Conservation (phyloP, 2,797 vertebrate species). For the Hydrophis major region DNA sequence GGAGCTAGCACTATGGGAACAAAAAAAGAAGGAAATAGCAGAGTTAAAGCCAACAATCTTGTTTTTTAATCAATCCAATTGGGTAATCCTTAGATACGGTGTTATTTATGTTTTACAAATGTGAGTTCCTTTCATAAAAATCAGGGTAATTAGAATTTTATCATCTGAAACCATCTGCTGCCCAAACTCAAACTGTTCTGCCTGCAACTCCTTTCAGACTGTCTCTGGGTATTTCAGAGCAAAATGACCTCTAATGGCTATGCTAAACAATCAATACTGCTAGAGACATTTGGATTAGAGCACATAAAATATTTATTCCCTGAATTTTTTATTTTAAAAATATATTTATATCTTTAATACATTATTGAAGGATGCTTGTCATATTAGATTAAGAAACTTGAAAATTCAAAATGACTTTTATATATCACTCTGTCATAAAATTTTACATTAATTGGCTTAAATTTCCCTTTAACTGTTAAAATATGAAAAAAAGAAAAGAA, state of each 20-base stretch:
- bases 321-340: slow-evolving; percentile 65
- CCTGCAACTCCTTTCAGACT: slow-evolving; percentile 50
- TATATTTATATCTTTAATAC: slow-evolving; percentile 66
- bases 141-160: slow-evolving; percentile 37
- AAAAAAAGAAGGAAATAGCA: not conserved
- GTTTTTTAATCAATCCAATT: not conserved
- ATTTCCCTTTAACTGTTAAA: slow-evolving; percentile 11
- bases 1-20: not conserved
- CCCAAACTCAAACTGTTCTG: slow-evolving; percentile 44
- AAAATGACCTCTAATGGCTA: slow-evolving; percentile 77
- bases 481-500: not conserved
- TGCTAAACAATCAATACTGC: slow-evolving; percentile 81
- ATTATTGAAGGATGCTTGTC: slow-evolving; percentile 61
- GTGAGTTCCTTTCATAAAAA: slow-evolving; percentile 21
- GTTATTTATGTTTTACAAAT: not conserved
- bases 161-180: slow-evolving; percentile 38
- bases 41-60: not conserved
- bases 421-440: slow-evolving; percentile 42
- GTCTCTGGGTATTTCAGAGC: slow-evolving; percentile 70
- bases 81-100: not conserved
- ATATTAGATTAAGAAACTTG: slow-evolving; percentile 65
- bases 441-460: slow-evolving; percentile 31
- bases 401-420: slow-evolving; percentile 35
- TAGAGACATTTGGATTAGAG: slow-evolving; percentile 72
- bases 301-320: slow-evolving; percentile 81